phyloP scores from a whole-genome alignment of 2,797 vertebrate species.

The Erithacus rubecula region DNA sequence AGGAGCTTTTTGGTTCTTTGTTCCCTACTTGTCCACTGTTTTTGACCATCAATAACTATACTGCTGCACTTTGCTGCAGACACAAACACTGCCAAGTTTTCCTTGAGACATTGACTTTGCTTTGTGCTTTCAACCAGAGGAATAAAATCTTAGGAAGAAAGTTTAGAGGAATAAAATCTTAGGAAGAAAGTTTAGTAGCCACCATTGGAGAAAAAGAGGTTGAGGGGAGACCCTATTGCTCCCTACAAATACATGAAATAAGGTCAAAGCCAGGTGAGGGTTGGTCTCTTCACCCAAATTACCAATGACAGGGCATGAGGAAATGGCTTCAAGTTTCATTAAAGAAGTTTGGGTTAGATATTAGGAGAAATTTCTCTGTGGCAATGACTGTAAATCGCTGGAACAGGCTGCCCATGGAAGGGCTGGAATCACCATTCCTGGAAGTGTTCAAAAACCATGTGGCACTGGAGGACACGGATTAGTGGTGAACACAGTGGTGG shows the following conservation, averaged over 20 bases:
- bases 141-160: background rate
- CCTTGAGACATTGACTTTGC: background rate
- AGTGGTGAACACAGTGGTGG: background rate
- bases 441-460: background rate
- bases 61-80: background rate
- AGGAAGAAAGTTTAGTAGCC: background rate
- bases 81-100: background rate
- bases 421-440: background rate
- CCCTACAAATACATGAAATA: background rate
- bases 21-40: background rate
- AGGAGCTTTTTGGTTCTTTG: background rate
- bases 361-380: background rate
- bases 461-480: background rate
- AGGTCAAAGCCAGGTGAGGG: fast-evolving
- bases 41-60: background rate
- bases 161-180: background rate
- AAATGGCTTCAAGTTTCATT: background rate
- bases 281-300: background rate
- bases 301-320: background rate
- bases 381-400: background rate
- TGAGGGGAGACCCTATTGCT: background rate
- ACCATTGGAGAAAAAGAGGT: background rate
- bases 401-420: background rate
- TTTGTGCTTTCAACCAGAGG: background rate
- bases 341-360: background rate